These are phyloP conservation scores for Lethrus apterus DNA, from an alignment of 1,140 invertebrate genomes.

Conservation along the genomic window DNA sequence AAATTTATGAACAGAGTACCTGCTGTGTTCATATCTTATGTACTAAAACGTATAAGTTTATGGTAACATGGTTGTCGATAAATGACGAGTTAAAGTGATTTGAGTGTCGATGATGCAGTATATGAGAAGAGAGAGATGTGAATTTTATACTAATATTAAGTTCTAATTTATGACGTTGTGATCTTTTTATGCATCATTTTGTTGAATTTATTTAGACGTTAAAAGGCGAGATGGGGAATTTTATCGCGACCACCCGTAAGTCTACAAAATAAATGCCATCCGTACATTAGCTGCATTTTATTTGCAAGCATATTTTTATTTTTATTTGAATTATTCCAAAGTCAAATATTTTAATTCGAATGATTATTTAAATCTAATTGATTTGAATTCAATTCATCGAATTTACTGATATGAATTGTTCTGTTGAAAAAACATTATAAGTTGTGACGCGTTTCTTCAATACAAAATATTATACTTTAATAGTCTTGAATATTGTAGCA, in stretches of 20 bases:
- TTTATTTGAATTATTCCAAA: conserved; percentile 18
- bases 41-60: conserved; percentile 26
- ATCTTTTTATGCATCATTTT: conserved; percentile 7
- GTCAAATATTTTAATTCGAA: conserved; percentile 23
- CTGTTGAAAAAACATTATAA: no score
- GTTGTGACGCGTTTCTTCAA: conserved; percentile 12
- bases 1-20: conserved; percentile 24
- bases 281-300: background rate
- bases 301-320: background rate
- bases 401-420: no score
- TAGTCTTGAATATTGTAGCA: conserved; percentile 15
- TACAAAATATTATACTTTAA: conserved; percentile 12
- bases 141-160: background rate
- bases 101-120: conserved; percentile 4
- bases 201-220: conserved; percentile 13
- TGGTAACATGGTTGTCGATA: conserved; percentile 25
- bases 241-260: conserved; percentile 18
- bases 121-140: background rate
- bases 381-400: no score
- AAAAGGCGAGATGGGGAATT: conserved; percentile 13
- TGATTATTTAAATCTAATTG: no score
- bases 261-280: conserved; percentile 7
- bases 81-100: background rate
- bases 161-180: conserved; percentile 15
- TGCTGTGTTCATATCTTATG: conserved; percentile 22